A percentile compares a stretch with the other conserved stretches of the same genome.
Evolutionary conservation across 2,113 vertebrate genomes (phyloP).

Genomic region (Rhynchomys soricoides): DNA sequence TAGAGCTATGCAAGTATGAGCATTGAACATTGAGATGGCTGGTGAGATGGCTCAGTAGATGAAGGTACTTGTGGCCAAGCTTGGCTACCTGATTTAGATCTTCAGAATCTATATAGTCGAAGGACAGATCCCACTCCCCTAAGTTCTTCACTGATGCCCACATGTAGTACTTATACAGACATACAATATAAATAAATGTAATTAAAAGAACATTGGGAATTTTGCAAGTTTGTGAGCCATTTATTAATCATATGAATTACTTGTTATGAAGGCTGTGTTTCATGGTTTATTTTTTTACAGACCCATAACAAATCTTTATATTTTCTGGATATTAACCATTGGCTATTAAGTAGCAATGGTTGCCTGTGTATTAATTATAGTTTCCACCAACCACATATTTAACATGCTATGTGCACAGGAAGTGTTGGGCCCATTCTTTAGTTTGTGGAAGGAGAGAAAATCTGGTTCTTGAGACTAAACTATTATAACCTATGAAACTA

Average conservation of each 20-base stretch:
- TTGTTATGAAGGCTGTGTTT: constrained; percentile 2
- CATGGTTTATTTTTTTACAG: not conserved
- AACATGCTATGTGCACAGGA: not conserved
- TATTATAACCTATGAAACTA: not conserved
- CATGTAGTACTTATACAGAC: not conserved
- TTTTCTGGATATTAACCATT: constrained; percentile 16
- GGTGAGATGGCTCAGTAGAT: not conserved
- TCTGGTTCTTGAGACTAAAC: not conserved
- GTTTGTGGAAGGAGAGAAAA: not conserved
- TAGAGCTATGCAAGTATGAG: not conserved
- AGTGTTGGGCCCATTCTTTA: not conserved
- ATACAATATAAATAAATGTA: not conserved
- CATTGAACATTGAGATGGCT: not conserved
- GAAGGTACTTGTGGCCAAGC: not conserved
- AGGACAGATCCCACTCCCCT: not conserved
- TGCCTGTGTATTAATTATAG: constrained; percentile 14
- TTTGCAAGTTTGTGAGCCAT: not conserved
- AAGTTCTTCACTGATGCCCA: too few relatives aligned
- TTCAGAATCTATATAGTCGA: too few relatives aligned
- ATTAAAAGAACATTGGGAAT: not conserved
- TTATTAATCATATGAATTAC: constrained; percentile 35
- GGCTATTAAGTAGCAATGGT: not conserved
- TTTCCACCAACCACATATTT: not conserved
- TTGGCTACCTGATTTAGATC: not conserved
- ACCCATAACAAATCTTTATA: not conserved